phyloP scores from a whole-genome alignment of 2,113 vertebrate genomes.

The Notarius lentiginosus region DNA sequence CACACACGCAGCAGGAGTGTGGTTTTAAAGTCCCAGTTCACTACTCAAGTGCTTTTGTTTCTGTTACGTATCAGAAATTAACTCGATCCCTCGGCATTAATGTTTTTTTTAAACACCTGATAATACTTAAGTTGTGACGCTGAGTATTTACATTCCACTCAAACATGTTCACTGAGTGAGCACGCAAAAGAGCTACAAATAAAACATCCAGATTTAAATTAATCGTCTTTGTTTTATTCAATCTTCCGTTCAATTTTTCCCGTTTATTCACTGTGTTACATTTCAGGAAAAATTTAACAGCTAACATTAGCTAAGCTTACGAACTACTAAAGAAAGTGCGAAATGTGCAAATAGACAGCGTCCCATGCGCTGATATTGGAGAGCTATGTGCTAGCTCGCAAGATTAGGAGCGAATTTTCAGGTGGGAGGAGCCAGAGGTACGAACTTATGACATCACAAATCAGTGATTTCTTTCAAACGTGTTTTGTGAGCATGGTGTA shows the following conservation, averaged over 20 bases:
- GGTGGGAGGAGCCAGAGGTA: background rate
- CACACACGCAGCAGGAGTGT: background rate
- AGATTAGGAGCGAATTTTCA: background rate
- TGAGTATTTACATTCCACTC: too few species aligned
- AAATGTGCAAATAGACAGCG: too few species aligned
- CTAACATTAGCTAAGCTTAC: background rate
- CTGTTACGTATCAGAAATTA: background rate
- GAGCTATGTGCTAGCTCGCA: too few species aligned
- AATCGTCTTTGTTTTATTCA: background rate
- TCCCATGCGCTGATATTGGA: too few species aligned
- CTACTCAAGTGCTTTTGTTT: background rate
- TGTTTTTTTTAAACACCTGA: background rate
- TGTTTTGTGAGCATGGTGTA: background rate
- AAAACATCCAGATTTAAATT: background rate
- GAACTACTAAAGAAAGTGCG: background rate
- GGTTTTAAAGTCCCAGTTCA: background rate
- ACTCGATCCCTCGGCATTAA: background rate
- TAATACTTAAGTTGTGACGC: too few species aligned
- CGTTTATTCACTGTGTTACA: background rate
- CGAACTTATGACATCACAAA: background rate
- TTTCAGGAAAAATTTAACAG: background rate
- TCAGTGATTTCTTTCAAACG: background rate
- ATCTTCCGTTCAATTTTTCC: background rate
- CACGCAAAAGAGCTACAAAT: background rate
- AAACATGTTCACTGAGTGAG: background rate